A percentile compares a stretch with the other conserved stretches of the same genome.
Evolutionary conservation across 2,113 vertebrate species (phyloP).

Genomic region (Salminus brasiliensis): DNA sequence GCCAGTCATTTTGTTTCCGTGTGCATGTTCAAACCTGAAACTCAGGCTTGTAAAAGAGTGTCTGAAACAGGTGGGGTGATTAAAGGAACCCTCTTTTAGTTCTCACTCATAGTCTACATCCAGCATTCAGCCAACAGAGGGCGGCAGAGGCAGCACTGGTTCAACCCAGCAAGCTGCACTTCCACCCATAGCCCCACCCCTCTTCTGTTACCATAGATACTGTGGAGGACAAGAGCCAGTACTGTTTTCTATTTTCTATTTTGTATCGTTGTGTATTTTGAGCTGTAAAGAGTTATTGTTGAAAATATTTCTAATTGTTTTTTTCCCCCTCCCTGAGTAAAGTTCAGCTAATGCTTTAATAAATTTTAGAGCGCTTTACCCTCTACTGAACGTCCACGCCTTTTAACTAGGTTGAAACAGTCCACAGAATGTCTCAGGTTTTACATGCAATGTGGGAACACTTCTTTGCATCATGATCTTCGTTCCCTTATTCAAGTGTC

Average conservation of each 20-base stretch:
- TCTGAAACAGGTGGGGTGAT: neutral
- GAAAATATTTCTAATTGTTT: slow-evolving; percentile 5
- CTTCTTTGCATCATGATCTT: too few relatives aligned
- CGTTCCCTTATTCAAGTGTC: too few relatives aligned
- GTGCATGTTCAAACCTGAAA: neutral
- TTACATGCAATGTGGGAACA: too few relatives aligned
- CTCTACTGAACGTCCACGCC: neutral
- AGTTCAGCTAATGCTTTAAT: slow-evolving; percentile 47
- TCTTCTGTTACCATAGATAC: slow-evolving; percentile 32
- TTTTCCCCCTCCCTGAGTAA: slow-evolving; percentile 25
- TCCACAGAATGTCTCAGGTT: too few relatives aligned
- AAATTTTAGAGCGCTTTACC: slow-evolving; percentile 45
- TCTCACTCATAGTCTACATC: neutral
- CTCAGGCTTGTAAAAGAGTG: neutral
- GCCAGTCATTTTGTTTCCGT: neutral
- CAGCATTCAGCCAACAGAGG: slow-evolving; percentile 29
- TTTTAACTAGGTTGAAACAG: too few relatives aligned
- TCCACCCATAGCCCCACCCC: neutral
- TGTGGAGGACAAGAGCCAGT: slow-evolving; percentile 34
- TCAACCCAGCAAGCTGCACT: neutral
- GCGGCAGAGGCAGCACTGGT: slow-evolving; percentile 22
- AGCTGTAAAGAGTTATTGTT: slow-evolving; percentile 45
- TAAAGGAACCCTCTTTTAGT: neutral
- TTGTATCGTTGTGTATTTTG: slow-evolving; percentile 50
- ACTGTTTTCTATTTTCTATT: slow-evolving; percentile 51